A percentile compares a stretch with the other conserved stretches of the same genome.
phyloP scores from a whole-genome alignment of 2,888 invertebrate genomes.

The Calameuta pallipes region DNA sequence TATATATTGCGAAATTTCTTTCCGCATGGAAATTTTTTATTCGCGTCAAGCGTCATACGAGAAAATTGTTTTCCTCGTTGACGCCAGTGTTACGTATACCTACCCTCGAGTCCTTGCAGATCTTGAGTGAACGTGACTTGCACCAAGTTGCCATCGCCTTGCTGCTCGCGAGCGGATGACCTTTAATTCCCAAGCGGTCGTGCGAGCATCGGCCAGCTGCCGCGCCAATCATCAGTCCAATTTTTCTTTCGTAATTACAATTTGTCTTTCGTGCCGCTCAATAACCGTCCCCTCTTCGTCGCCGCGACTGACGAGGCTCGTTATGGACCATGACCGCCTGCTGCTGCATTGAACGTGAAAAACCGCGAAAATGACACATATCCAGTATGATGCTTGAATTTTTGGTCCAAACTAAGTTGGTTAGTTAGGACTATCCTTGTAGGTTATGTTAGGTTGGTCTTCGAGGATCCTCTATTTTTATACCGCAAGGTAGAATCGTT shows the following conservation, averaged over 20 bases:
- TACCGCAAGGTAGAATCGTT: not conserved
- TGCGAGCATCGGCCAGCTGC: slow-evolving; percentile 1
- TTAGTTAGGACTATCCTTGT: not conserved
- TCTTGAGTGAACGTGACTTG: not conserved
- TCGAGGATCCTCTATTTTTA: not conserved
- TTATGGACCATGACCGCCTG: not conserved
- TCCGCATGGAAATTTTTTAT: not conserved
- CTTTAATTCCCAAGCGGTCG: slow-evolving; percentile 1
- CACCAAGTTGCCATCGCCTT: not conserved
- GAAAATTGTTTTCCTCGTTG: not conserved
- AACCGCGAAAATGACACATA: not conserved
- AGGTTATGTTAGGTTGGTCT: not conserved
- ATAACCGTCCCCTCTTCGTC: not conserved
- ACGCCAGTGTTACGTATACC: not conserved
- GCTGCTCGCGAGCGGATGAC: not conserved
- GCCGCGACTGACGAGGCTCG: not conserved
- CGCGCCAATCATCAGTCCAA: slow-evolving; percentile 4
- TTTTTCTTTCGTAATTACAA: slow-evolving; percentile 10
- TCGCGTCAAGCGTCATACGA: not conserved
- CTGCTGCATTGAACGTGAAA: not conserved
- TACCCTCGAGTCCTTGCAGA: not conserved
- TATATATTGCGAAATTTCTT: not conserved
- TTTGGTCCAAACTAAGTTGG: not conserved
- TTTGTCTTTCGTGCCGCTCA: slow-evolving; percentile 5
- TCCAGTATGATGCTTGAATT: not conserved